These are phyloP conservation scores for Danio choprae DNA, from an alignment of 2,797 vertebrate species.

Conservation along the genomic window DNA sequence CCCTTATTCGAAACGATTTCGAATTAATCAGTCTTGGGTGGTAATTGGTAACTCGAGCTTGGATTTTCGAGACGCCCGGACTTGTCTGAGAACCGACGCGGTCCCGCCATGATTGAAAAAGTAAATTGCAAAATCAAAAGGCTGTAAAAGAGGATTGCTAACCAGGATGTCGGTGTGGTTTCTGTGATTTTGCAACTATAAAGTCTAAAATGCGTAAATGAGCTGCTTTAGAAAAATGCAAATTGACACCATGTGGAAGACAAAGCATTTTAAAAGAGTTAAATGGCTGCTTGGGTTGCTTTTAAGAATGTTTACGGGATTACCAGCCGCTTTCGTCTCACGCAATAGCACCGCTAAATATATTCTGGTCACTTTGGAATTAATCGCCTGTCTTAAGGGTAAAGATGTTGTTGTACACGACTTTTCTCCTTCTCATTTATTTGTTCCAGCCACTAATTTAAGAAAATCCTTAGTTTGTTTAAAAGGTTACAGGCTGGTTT, in stretches of 20 bases:
- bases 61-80: neutral
- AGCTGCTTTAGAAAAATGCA: conserved; percentile 77
- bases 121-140: conserved; percentile 62
- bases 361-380: conserved; percentile 55
- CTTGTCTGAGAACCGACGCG: conserved; percentile 1
- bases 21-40: conserved; percentile 1
- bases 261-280: conserved; percentile 76
- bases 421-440: conserved; percentile 16
- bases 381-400: conserved; percentile 39
- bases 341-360: conserved; percentile 65
- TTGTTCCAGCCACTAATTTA: conserved; percentile 1
- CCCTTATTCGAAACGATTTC: neutral
- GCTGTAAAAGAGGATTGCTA: conserved; percentile 65
- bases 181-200: conserved; percentile 72
- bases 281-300: conserved; percentile 71
- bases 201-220: conserved; percentile 78
- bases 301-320: conserved; percentile 72
- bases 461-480: conserved; percentile 24
- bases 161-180: conserved; percentile 69
- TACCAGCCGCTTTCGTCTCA: conserved; percentile 69
- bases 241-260: conserved; percentile 82
- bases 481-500: conserved; percentile 1
- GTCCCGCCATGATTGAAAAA: conserved; percentile 56
- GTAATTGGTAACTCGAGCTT: conserved; percentile 12
- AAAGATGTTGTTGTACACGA: conserved; percentile 10